Base-by-base conservation (phyloP, 2,113 vertebrate genomes). In the Otis tarda region DNA sequence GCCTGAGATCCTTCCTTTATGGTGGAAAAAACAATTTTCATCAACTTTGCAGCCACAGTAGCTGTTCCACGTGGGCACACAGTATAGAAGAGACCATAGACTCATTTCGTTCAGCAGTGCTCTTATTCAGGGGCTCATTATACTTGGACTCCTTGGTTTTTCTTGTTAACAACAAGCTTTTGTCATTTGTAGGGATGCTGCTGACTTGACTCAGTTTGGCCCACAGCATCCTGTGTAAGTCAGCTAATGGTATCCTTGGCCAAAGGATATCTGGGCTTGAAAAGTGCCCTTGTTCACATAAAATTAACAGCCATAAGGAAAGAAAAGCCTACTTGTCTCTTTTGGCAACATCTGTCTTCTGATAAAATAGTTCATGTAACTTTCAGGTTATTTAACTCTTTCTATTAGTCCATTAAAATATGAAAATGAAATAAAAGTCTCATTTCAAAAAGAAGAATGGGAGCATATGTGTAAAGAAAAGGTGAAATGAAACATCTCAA, bases 401-500 rank as follows among this genome's bases (percentile, higher is more conserved):
- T n/a, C 61, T 87, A 78, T 77, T 74, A 70, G 81, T 84, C 24
- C 33, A 82, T 91, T 61, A 78, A 84, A 84, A 65, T 49, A 57
- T 9, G 59, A 69, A 70, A 59, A 45, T 12, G 68, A 77, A 83
- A 76, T 88, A 56, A 41, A 69, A 50, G 7, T 45, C 50, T 65
- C 30, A 33, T 53, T 80, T 91, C 73, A 77, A 65, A 80, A 52
- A 80, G 86, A 90, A 74, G 30, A 81, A 78, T 53, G 37, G 45
- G 55, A 78, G n/a, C 39, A 45, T 50, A 53, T 61, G 64, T 47
- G 28, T 77, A 61, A 92, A 82, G 67, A 81, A 70, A 87, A 82
- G n/a, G n/a, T 63, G 43, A 90, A 89, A 93, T 68, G 61, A 82
- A 93, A 79, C n/a, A 18, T 68, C 90, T 83, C 76, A 73, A n/a